Conservation (phyloP, 2,797 vertebrate genomes). For the Sylvilagus floridanus region DNA sequence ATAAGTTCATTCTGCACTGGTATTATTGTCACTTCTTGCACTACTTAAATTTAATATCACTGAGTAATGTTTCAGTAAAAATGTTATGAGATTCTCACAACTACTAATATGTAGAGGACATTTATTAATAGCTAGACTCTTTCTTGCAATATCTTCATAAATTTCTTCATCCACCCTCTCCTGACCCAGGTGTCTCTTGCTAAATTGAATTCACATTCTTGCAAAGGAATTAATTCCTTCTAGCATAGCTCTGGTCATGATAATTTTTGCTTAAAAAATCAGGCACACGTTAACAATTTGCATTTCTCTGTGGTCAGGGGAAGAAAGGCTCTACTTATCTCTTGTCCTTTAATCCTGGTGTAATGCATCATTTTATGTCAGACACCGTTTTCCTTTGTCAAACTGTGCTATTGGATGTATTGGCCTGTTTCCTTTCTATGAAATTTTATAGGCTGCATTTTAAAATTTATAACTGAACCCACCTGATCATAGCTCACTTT, state of each 20-base stretch:
- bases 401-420: not conserved
- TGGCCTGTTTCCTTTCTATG: not conserved
- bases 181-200: not conserved
- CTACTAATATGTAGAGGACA: not conserved
- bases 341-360: not conserved
- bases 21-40: not conserved
- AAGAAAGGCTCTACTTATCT: not conserved
- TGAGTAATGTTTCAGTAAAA: not conserved
- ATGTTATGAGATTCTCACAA: conserved; percentile 14
- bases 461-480: not conserved
- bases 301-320: not conserved
- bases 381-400: not conserved
- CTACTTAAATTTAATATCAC: conserved; percentile 56
- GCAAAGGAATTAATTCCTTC: conserved; percentile 8
- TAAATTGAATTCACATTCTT: not conserved
- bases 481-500: not conserved
- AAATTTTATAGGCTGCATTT: not conserved
- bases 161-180: not conserved
- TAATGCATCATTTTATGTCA: not conserved
- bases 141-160: not conserved
- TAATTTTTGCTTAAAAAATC: conserved; percentile 13
- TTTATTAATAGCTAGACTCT: not conserved
- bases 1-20: conserved; percentile 8
- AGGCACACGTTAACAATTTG: not conserved
- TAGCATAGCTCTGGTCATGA: not conserved